Conservation (phyloP, 2,888 invertebrate species). For the Elysia crispata region DNA sequence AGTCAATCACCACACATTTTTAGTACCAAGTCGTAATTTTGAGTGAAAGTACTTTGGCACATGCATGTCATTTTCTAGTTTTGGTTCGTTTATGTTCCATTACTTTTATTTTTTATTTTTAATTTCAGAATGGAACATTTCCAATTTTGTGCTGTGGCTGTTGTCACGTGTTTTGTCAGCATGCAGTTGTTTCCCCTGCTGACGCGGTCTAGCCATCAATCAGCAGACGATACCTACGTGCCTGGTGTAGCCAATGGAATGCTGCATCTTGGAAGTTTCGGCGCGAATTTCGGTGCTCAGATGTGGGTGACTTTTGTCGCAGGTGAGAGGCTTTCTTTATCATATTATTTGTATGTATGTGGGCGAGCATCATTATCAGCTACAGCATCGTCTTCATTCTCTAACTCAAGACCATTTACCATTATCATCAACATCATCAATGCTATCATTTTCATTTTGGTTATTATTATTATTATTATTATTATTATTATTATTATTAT, state of each 20-base stretch:
- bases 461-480: conserved; percentile 32
- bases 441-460: neutral
- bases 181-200: conserved; percentile 51
- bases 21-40: too few relatives aligned
- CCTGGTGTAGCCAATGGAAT: conserved; percentile 74
- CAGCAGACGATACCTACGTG: conserved; percentile 49
- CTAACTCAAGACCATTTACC: neutral
- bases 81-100: too few relatives aligned
- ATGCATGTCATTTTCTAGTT: too few relatives aligned
- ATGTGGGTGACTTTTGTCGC: conserved; percentile 96
- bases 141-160: conserved; percentile 54
- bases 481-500: conserved; percentile 19
- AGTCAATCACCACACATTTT: too few relatives aligned
- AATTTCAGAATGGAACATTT: conserved; percentile 55
- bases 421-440: conserved; percentile 9
- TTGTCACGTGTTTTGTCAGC: conserved; percentile 52
- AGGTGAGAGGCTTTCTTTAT: conserved; percentile 80
- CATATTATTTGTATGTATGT: neutral
- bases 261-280: conserved; percentile 87
- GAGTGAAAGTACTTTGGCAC: too few relatives aligned
- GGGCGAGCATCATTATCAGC: neutral
- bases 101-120: too few relatives aligned
- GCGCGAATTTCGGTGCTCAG: conserved; percentile 90
- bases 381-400: neutral
- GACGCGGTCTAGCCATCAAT: neutral